phyloP scores from a whole-genome alignment of 2,113 vertebrate genomes.

The Nansenia antarctica region DNA sequence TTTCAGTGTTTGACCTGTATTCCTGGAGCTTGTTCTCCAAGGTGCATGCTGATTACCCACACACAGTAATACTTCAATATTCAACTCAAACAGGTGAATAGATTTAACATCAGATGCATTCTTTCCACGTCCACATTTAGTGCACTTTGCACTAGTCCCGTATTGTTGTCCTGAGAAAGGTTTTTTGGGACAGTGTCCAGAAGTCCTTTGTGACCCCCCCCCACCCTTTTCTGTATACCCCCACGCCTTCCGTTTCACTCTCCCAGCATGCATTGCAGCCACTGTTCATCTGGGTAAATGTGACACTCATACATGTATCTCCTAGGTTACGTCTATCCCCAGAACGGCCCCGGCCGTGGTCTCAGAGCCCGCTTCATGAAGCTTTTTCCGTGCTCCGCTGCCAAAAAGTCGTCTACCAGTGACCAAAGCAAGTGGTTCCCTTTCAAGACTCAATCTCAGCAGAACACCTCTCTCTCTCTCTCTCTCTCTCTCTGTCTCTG shows the following conservation, averaged over 20 bases:
- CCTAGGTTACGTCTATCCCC: slow-evolving; percentile 88
- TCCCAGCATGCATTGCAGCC: slow-evolving; percentile 55
- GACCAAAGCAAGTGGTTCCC: slow-evolving; percentile 90
- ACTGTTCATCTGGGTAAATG: slow-evolving; percentile 46
- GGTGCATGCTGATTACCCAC: too few species aligned
- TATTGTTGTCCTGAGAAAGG: slow-evolving; percentile 62
- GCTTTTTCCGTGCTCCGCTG: slow-evolving; percentile 87
- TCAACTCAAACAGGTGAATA: not conserved
- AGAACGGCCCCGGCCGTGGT: slow-evolving; percentile 84
- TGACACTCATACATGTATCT: slow-evolving; percentile 78
- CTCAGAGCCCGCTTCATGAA: slow-evolving; percentile 92
- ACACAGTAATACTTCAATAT: not conserved
- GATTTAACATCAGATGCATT: not conserved
- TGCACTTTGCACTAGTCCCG: not conserved
- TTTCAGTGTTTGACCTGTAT: too few species aligned
- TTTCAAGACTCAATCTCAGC: not conserved
- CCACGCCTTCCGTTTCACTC: slow-evolving; percentile 23
- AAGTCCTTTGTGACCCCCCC: not conserved
- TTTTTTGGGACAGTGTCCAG: too few species aligned
- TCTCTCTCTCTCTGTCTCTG: not conserved
- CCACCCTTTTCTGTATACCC: not conserved
- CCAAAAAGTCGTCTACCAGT: slow-evolving; percentile 86
- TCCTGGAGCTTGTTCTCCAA: too few species aligned
- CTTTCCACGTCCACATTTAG: not conserved
- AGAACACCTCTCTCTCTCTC: not conserved